Evolutionary conservation across 92 coral and sea anemone species (phyloP), one percentile per base, ranked within the genome.

Genomic region (Meandrina meandrites): DNA sequence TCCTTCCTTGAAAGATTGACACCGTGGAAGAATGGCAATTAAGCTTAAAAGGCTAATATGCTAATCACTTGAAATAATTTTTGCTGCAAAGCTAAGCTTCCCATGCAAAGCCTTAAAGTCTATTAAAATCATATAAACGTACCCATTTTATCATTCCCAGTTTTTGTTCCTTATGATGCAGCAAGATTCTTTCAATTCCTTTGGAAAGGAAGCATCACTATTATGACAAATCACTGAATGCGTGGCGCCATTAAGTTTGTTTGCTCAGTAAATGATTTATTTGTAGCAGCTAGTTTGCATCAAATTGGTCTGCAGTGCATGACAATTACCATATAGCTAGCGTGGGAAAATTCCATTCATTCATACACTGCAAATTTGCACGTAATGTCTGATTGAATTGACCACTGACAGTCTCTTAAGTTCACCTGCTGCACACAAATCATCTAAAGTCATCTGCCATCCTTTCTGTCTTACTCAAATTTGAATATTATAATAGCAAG

Each of bases 271-370:
- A 73, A 73, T 40, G 7, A 73, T 36, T 35, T 5, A 0, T 19
- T 34, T 73, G 30, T 21, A 73, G 17, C 14, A 7, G 21, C 19
- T 19, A 36, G 28, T 8, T 11, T 36, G 21, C 78, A 34, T 11
- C 22, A 6, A 3, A 36, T 73, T 73, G 37, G 78, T 73, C 48
- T 73, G 51, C 30, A 32, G 47, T 72, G 76, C 45, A 1, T 72
- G 76, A 72, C 76, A 35, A 32, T n/a, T n/a, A n/a, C n/a, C n/a
- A n/a, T n/a, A n/a, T n/a, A 73, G 34, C 12, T 19, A 42, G 78
- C 30, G 78, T 73, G 78, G 78, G 78, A 73, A 73, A 73, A 73
- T 73, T 32, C 9, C 47, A 11, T 73, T n/a, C n/a, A n/a, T n/a
- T n/a, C n/a, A n/a, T n/a, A n/a, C n/a, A n/a, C 11, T 73, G 1